phyloP scores from a whole-genome alignment of 2,113 vertebrate species.

The Excalfactoria chinensis region DNA sequence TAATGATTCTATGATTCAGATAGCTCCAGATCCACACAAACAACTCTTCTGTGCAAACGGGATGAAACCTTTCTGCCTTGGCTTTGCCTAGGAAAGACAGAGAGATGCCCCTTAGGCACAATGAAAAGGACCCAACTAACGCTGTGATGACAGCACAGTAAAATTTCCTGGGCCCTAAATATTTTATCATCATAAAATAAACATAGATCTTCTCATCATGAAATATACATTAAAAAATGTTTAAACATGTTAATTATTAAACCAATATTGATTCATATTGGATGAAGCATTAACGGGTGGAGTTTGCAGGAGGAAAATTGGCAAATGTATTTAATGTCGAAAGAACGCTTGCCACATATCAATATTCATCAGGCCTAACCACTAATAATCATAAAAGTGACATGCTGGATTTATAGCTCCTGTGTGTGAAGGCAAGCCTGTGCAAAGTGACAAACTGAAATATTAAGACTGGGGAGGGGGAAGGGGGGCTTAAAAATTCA shows the following conservation, averaged over 20 bases:
- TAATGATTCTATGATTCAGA: neutral
- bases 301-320: conserved; percentile 73
- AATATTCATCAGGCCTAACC: conserved; percentile 83
- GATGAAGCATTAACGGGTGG: conserved; percentile 80
- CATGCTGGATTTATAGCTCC: conserved; percentile 75
- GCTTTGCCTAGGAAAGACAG: neutral
- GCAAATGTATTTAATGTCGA: conserved; percentile 82
- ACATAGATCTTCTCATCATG: conserved; percentile 79
- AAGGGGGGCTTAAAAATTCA: neutral
- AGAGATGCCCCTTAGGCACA: conserved; percentile 54
- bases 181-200: conserved; percentile 86
- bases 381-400: conserved; percentile 82
- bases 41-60: neutral
- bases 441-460: conserved; percentile 29
- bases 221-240: conserved; percentile 86
- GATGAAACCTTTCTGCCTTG: conserved; percentile 3
- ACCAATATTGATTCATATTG: conserved; percentile 86
- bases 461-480: conserved; percentile 12
- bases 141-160: conserved; percentile 64
- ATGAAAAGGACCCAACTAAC: conserved; percentile 25
- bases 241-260: conserved; percentile 87
- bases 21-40: neutral
- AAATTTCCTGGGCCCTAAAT: conserved; percentile 75
- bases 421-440: conserved; percentile 19
- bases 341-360: conserved; percentile 77